Base-by-base conservation (phyloP, 2,888 invertebrate genomes). In the Heteromyza rotundicornis region DNA sequence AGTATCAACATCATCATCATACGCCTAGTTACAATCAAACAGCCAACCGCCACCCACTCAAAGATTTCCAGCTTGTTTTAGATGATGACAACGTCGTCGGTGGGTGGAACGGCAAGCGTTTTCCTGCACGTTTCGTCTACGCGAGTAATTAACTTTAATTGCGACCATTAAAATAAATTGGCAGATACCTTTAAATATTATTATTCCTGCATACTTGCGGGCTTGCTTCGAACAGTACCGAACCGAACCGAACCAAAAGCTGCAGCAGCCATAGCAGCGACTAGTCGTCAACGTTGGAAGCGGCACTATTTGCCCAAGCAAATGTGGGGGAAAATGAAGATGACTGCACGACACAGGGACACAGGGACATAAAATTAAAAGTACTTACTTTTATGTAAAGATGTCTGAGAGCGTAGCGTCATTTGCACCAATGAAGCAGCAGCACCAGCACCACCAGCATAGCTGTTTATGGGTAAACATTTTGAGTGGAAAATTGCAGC, bases 131-230 rank as follows among this genome's bases (percentile, higher is more conserved):
- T 76, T 76, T 75, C 69, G 76, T 76, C 76, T 77, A 76, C 78
- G 76, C 78, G 78, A 75, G 79, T 78, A 80, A 79, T 80, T 80
- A 79, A 79, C 78, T 78, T 79, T 79, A 80, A 79, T 78, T 79
- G 79, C 70, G 70, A 71, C 72, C 80, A 77, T 80, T 79, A 79
- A 80, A 78, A 76, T 79, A 77, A 78, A 80, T 80, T 79, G 80
- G 80, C 79, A 79, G 76, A 78, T 76, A 80, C 76, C 78, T 79
- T 78, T 77, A 77, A 79, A 77, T 77, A 76, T 74, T 78, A 76
- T 77, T 78, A 75, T 75, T 77, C 74, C 74, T 75, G 73, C 70
- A 72, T 70, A 72, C 76, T 76, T 70, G 68, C 70, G 64, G 67
- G 65, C 66, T 65, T n/a, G n/a, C n/a, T 57, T 57, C 60, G 40